Evolutionary conservation across 2,888 invertebrate genomes (phyloP).

Genomic region (Parapristionchus giblindavisi): DNA sequence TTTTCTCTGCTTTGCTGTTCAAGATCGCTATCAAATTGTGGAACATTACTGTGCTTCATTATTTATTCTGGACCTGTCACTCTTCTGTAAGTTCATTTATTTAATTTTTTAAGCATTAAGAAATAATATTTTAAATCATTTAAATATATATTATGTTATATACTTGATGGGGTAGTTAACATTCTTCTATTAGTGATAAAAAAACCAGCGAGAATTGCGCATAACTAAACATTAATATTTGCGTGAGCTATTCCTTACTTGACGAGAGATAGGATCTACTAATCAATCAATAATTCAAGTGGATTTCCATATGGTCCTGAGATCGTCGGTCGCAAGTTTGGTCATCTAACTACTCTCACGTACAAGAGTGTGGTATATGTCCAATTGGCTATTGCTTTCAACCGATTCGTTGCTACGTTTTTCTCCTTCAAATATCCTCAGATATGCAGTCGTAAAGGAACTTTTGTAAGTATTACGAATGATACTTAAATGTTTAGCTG

Average conservation of each 20-base stretch:
- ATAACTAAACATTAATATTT: background rate
- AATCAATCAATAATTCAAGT: background rate
- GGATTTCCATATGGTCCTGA: constrained; percentile 24
- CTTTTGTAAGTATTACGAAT: constrained; percentile 5
- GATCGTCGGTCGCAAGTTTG: constrained; percentile 27
- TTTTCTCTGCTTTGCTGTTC: constrained; percentile 33
- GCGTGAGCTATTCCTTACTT: no score
- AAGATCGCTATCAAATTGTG: constrained; percentile 25
- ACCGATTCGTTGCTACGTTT: constrained; percentile 30
- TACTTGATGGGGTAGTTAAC: no score
- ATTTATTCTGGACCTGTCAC: constrained; percentile 25
- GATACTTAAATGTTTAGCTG: background rate
- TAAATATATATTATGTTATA: background rate
- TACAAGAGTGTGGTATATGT: constrained; percentile 35
- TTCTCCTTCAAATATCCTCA: constrained; percentile 18
- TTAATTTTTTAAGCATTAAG: background rate
- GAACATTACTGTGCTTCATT: constrained; percentile 31
- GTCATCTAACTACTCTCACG: constrained; percentile 26
- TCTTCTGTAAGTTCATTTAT: background rate
- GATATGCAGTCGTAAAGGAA: constrained; percentile 14
- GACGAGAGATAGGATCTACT: no score
- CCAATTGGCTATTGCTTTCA: constrained; percentile 32
- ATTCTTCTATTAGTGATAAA: no score
- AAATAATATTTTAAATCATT: no score
- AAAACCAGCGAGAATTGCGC: background rate